A percentile compares a stretch with the other conserved stretches of the same genome.
Conservation (phyloP, 2,797 vertebrate genomes). For the Adelosebastes latens region DNA sequence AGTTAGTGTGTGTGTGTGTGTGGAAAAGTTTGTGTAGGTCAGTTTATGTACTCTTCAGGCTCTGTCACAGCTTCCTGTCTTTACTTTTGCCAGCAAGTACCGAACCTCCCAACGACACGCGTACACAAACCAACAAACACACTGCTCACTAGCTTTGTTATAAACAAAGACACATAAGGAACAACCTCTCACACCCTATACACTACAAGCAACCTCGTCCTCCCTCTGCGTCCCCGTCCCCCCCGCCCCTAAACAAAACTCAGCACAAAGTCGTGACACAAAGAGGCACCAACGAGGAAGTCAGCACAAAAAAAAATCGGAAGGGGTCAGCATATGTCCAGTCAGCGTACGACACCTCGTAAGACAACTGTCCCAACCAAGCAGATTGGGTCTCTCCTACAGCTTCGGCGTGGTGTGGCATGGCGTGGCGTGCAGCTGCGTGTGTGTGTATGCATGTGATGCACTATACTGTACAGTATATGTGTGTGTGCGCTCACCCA, state of each 20-base stretch:
- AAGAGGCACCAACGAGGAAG: constrained; percentile 71
- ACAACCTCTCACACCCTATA: constrained; percentile 3
- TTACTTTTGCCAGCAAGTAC: neutral
- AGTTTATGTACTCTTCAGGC: neutral
- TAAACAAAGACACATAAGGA: neutral
- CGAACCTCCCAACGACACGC: neutral
- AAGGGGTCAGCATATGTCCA: constrained; percentile 83
- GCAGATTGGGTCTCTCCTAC: constrained; percentile 68
- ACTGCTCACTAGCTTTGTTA: neutral
- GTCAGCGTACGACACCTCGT: constrained; percentile 76
- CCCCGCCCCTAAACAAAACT: constrained; percentile 46
- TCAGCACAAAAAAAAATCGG: constrained; percentile 78
- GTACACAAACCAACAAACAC: neutral
- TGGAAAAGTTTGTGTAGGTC: neutral
- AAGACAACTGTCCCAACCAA: constrained; percentile 75
- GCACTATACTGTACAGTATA: constrained; percentile 8
- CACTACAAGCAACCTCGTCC: neutral
- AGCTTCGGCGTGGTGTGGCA: constrained; percentile 29
- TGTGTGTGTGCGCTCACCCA: constrained; percentile 9
- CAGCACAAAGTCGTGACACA: constrained; percentile 74
- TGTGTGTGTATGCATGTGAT: constrained; percentile 28
- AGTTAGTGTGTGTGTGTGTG: neutral
- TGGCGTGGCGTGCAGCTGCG: constrained; percentile 29
- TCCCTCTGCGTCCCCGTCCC: neutral
- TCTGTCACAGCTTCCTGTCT: neutral